These are phyloP conservation scores for Leucozona laternaria DNA, from an alignment of 2,888 invertebrate genomes.

Conservation along the genomic window DNA sequence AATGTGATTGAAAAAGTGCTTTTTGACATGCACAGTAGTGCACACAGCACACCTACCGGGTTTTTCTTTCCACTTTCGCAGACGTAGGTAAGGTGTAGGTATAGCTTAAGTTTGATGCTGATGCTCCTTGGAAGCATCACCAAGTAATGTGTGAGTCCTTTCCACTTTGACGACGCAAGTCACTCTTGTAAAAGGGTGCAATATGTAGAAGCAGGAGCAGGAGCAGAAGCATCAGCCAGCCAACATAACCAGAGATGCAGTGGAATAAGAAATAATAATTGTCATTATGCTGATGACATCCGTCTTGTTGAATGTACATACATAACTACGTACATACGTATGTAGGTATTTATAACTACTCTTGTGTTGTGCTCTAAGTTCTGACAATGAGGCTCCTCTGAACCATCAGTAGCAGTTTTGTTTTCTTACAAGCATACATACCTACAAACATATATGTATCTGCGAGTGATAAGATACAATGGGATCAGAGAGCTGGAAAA, in stretches of 20 bases:
- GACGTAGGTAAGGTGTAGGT: not conserved
- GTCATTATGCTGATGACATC: conserved; percentile 76
- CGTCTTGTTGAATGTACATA: conserved; percentile 48
- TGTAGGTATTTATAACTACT: not conserved
- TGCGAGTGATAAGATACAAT: conserved; percentile 71
- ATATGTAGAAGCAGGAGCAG: not conserved
- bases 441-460: conserved; percentile 25
- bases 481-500: conserved; percentile 59
- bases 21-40: conserved; percentile 75
- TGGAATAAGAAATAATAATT: conserved; percentile 73
- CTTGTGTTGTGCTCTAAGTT: conserved; percentile 50
- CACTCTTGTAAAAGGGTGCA: conserved; percentile 64
- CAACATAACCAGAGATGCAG: conserved; percentile 54
- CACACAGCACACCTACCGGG: conserved; percentile 59
- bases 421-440: conserved; percentile 7
- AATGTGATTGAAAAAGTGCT: conserved; percentile 75
- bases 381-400: conserved; percentile 73
- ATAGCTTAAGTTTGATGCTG: conserved; percentile 55
- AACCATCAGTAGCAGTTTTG: conserved; percentile 66
- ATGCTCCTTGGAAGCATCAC: conserved; percentile 40
- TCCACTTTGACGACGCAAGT: conserved; percentile 66
- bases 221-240: conserved; percentile 22
- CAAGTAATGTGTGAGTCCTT: conserved; percentile 72
- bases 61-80: conserved; percentile 58
- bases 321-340: not conserved